Percentiles rank a stretch among this genome's conserved stretches.
phyloP scores from a whole-genome alignment of 2,797 vertebrate species.

The Gymnopithys bicolor region DNA sequence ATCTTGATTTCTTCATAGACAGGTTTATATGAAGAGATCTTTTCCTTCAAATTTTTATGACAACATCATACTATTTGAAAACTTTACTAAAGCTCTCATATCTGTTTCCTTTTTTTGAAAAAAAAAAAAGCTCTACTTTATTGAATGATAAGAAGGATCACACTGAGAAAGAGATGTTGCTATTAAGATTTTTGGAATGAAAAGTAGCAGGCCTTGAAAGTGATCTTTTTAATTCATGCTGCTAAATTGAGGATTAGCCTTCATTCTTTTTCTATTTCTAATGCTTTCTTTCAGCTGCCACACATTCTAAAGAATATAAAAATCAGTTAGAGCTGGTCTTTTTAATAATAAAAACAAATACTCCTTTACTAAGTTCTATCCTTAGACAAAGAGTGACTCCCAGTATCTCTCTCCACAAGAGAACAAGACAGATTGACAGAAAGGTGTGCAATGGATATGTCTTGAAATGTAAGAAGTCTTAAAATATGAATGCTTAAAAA shows the following conservation, averaged over 20 bases:
- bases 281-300: background rate
- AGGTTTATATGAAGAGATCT: background rate
- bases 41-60: constrained; percentile 7
- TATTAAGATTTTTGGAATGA: constrained; percentile 23
- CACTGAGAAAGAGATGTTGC: background rate
- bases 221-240: background rate
- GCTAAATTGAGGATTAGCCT: constrained; percentile 26
- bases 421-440: background rate
- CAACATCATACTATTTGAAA: background rate
- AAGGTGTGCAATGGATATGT: background rate
- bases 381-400: background rate
- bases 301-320: background rate
- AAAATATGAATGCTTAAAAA: background rate
- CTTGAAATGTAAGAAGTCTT: background rate
- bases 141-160: background rate
- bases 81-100: background rate
- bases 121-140: background rate
- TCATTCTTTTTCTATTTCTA: background rate
- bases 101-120: background rate
- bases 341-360: background rate
- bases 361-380: background rate
- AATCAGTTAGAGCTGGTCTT: background rate
- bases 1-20: background rate
- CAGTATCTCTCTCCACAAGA: background rate
- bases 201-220: constrained; percentile 9